These are phyloP conservation scores for Microplitis demolitor DNA, from an alignment of 1,140 invertebrate genomes.

Conservation along the genomic window DNA sequence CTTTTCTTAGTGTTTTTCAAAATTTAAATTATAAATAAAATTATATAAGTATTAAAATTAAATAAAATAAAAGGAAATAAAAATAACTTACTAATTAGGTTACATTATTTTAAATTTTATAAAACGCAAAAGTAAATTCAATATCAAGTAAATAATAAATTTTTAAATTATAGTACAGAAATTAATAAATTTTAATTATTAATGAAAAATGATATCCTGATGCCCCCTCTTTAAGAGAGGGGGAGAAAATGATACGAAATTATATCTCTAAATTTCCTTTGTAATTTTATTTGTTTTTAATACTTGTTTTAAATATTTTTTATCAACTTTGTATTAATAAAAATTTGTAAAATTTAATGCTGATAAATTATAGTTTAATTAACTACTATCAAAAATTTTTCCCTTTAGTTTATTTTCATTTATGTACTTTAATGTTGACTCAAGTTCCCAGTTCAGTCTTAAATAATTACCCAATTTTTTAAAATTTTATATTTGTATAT, in stretches of 20 bases:
- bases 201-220: neutral
- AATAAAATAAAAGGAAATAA: too few relatives aligned
- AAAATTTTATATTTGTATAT: slow-evolving; percentile 10
- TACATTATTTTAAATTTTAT: too few relatives aligned
- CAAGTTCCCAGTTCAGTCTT: neutral
- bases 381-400: neutral
- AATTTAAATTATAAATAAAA: too few relatives aligned
- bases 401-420: neutral
- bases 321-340: neutral
- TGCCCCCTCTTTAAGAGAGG: neutral
- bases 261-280: neutral
- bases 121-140: too few relatives aligned
- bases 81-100: too few relatives aligned
- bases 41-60: too few relatives aligned
- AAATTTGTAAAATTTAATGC: neutral
- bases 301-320: neutral
- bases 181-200: too few relatives aligned
- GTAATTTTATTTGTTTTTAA: neutral
- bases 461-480: neutral
- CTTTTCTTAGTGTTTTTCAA: too few relatives aligned
- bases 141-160: too few relatives aligned
- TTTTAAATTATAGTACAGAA: too few relatives aligned
- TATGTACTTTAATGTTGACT: neutral
- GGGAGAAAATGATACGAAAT: neutral
- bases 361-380: neutral